phyloP scores from a whole-genome alignment of 2,113 vertebrate species.

The Brachypodius melanocephalos region DNA sequence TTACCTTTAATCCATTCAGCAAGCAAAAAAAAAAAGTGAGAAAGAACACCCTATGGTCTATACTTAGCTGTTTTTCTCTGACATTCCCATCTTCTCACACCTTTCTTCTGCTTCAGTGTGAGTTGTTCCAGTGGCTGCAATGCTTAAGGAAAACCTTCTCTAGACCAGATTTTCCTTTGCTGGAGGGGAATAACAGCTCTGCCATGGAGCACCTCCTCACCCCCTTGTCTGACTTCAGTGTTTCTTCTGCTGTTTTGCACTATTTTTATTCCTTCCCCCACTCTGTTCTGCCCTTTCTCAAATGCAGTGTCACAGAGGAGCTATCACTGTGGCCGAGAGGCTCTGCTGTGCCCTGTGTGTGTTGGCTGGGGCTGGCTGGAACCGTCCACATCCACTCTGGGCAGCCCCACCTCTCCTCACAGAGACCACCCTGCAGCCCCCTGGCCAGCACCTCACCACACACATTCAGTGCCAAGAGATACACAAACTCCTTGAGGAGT shows the following conservation, averaged over 20 bases:
- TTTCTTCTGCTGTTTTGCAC: not conserved
- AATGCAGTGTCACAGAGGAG: too few relatives aligned
- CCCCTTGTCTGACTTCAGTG: fast-evolving
- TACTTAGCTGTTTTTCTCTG: not conserved
- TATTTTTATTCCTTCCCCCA: not conserved
- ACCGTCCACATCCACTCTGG: fast-evolving
- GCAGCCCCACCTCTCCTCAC: not conserved
- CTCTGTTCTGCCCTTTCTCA: not conserved
- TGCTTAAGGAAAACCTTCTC: not conserved
- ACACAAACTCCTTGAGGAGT: not conserved
- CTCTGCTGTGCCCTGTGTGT: not conserved
- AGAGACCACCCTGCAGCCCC: fast-evolving
- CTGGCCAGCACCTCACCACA: fast-evolving
- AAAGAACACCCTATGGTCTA: not conserved
- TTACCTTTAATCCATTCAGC: not conserved
- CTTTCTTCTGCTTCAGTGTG: not conserved
- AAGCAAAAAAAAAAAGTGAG: not conserved
- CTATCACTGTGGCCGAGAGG: fast-evolving
- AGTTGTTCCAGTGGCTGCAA: not conserved
- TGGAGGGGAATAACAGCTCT: not conserved
- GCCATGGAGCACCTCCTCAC: fast-evolving
- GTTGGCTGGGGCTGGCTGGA: not conserved
- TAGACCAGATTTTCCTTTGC: fast-evolving
- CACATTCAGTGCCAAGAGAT: not conserved
- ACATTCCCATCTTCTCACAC: not conserved